phyloP scores from a whole-genome alignment of 2,888 invertebrate genomes.

The Hypolimnas misippus region DNA sequence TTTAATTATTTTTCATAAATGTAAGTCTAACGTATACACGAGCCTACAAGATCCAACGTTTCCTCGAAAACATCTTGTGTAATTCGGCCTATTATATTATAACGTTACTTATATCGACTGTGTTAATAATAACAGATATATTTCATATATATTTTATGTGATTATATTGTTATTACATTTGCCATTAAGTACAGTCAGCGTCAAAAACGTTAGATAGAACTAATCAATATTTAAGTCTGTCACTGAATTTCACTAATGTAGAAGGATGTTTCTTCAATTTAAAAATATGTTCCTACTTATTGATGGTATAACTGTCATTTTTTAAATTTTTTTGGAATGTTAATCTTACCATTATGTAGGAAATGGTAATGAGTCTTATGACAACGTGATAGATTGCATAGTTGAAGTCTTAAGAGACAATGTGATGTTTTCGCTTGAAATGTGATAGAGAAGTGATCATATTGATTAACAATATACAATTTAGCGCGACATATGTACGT shows the following conservation, averaged over 20 bases:
- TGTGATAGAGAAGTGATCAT: constrained; percentile 33
- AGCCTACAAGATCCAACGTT: no score
- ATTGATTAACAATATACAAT: neutral
- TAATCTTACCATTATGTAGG: neutral
- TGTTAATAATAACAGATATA: no score
- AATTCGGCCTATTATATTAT: no score
- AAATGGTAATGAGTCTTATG: neutral
- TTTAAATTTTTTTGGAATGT: neutral
- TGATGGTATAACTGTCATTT: neutral
- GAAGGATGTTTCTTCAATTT: neutral
- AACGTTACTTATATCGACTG: no score
- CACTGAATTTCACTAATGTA: no score
- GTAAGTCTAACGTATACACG: no score
- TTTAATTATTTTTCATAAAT: no score
- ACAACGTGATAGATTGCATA: neutral
- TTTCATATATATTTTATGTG: no score
- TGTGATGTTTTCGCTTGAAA: constrained; percentile 3
- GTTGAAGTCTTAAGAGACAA: no score
- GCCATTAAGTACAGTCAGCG: neutral
- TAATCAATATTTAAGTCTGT: no score
- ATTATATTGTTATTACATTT: no score
- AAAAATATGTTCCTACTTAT: neutral
- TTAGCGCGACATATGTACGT: neutral
- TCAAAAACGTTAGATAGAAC: neutral
- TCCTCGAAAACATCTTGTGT: no score